Evolutionary conservation across 1,140 invertebrate genomes (phyloP), one percentile per base, ranked within the genome.

Genomic region (Trichonephila clavipes): DNA sequence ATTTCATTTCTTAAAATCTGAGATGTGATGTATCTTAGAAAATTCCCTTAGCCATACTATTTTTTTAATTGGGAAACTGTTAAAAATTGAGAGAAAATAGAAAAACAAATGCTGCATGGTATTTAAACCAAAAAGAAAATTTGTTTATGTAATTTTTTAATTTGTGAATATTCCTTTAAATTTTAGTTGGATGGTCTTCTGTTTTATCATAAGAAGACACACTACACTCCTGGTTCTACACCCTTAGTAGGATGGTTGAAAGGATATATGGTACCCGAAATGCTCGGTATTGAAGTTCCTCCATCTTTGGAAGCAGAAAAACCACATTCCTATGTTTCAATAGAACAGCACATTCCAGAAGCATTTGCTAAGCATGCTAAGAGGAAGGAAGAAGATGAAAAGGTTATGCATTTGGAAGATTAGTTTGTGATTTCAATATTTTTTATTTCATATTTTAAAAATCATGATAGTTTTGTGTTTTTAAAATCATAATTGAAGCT

Each of bases 181-280:
- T 88, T 95, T 61, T 40, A 95, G 34, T 94, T 98, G 51, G 98
- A 98, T 96, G 98, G 98, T 0, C 95, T 98, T 21, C 95, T 98
- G 40, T 98, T 98, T 96, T 98, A 98, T 95, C 98, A 98, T 95
- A 97, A 97, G 95, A 96, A 97, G 94, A 97, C 97, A 0, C 97
- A 97, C 94, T 99, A 99, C 95, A 97, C 96, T 14, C 96, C 97
- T 94, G 98, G 98, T 18, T 95, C 96, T 62, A 98, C 98, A 0
- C 98, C 98, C 0, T 96, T 99, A 19, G 98, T 99, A 0, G 97
- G 97, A 3, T 99, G 98, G 98, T 96, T 99, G 1, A 98, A 98
- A 95, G 96, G 97, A 1, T 98, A 97, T 95, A 99, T 99, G 98
- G 95, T 99, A 16, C 96, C 97, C 2, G 98, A 99, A 96, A 96